These are phyloP conservation scores for Malthinus seriepunctatus DNA, from an alignment of 2,888 invertebrate genomes.

Conservation along the genomic window DNA sequence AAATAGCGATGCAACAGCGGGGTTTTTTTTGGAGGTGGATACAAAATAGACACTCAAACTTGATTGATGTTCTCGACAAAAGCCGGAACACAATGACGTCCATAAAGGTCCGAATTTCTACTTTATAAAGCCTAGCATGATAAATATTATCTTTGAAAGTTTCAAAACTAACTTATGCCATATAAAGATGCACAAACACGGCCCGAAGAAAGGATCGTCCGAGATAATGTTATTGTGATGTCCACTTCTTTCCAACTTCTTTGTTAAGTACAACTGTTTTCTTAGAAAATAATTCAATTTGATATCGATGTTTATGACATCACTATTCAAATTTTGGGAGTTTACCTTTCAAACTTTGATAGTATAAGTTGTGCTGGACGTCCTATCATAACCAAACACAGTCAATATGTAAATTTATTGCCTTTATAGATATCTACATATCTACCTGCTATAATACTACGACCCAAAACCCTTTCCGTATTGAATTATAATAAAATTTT, in stretches of 20 bases:
- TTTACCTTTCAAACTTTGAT: conserved; percentile 49
- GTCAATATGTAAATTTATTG: conserved; percentile 52
- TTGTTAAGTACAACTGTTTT: conserved; percentile 42
- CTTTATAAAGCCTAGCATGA: conserved; percentile 39
- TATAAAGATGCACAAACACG: conserved; percentile 51
- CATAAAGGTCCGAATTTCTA: conserved; percentile 39
- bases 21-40: conserved; percentile 25
- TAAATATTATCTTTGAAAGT: conserved; percentile 52
- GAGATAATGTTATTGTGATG: conserved; percentile 47
- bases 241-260: conserved; percentile 40
- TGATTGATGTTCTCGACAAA: conserved; percentile 39
- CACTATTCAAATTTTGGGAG: conserved; percentile 37
- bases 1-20: conserved; percentile 11
- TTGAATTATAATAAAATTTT: too few relatives aligned
- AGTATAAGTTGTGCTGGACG: conserved; percentile 48
- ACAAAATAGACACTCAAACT: conserved; percentile 28
- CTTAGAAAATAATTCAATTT: conserved; percentile 34
- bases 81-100: conserved; percentile 39
- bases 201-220: conserved; percentile 38
- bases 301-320: conserved; percentile 33
- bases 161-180: conserved; percentile 44
- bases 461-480: too few relatives aligned
- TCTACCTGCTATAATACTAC: conserved; percentile 47
- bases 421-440: conserved; percentile 39
- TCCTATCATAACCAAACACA: conserved; percentile 53